A percentile compares a stretch with the other conserved stretches of the same genome.
phyloP scores from a whole-genome alignment of 2,888 invertebrate species.

The Leptodirus hochenwartii region DNA sequence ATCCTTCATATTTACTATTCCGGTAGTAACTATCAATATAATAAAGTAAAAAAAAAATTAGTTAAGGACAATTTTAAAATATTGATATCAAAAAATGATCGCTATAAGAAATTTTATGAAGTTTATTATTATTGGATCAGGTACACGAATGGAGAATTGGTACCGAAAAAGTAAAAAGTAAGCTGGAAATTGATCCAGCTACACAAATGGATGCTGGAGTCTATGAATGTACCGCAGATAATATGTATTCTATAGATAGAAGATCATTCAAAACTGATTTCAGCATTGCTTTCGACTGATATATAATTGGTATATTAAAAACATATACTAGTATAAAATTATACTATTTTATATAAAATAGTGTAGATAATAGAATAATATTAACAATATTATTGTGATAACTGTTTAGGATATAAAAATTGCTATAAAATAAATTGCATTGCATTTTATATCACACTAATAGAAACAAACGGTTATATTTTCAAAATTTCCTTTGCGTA shows the following conservation, averaged over 20 bases:
- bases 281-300: conserved; percentile 72
- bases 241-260: conserved; percentile 82
- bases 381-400: too few relatives aligned
- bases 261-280: conserved; percentile 87
- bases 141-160: conserved; percentile 81
- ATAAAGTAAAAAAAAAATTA: too few relatives aligned
- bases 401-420: neutral
- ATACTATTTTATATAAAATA: neutral
- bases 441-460: too few relatives aligned
- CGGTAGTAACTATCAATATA: too few relatives aligned
- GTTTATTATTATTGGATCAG: too few relatives aligned
- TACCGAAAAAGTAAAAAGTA: conserved; percentile 70
- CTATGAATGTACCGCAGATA: conserved; percentile 86
- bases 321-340: neutral
- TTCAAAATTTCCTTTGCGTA: too few relatives aligned
- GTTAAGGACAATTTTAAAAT: too few relatives aligned
- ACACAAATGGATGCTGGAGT: conserved; percentile 94
- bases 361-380: conserved; percentile 1
- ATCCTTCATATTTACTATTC: too few relatives aligned
- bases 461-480: too few relatives aligned
- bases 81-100: too few relatives aligned
- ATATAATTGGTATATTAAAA: conserved; percentile 3
- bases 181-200: conserved; percentile 87
- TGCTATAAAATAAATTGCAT: neutral
- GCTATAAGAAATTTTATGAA: too few relatives aligned